Base-by-base conservation (phyloP, 2,797 vertebrate genomes). In the Rhincodon typus region DNA sequence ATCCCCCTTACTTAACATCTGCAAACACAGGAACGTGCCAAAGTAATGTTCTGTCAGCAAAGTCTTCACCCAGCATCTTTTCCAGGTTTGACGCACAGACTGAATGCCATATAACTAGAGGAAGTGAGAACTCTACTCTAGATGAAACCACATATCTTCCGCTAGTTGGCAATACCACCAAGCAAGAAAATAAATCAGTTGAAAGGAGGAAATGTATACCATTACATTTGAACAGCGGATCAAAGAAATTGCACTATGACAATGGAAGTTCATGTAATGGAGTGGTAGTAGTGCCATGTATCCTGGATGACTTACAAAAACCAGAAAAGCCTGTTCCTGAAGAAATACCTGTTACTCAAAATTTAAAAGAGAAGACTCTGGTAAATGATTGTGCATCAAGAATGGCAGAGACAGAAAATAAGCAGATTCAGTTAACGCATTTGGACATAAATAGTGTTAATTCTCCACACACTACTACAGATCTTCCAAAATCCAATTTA, bases 71-170 rank as follows among this genome's bases (percentile, higher is more conserved):
- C 69, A 96, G 95, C 90, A 42, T 67, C 66, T 93, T 96, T 86
- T 62, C 95, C 95, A 96, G 96, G 72, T 95, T 96, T 94, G 96
- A 94, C 95, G 95, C 96, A 96, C 97, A 97, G 74, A 82, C 95
- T 30, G 96, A 91, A 66, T 97, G 96, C 91, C 97, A 97, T 96
- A 96, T 96, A 42, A 97, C 97, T 95, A 95, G 97, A 94, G 21
- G 96, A 8, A 96, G 96, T 93, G 96, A 96, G 1, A 97, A 96
- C 17, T 97, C 27, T 96, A 97, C 97, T 25, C 46, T 97, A 95
- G 97, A 98, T 96, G 97, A 97, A 88, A 98, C 98, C 19, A 4
- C 97, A 96, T 98, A 98, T 96, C 97, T 98, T 96, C 98, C 98
- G 0, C 69, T 98, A 96, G 97, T 97, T 57, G 97, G 97, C 96